Percentiles rank a stretch among this genome's conserved stretches.
Evolutionary conservation across 2,797 vertebrate species (phyloP).

Genomic region (Danio choprae): DNA sequence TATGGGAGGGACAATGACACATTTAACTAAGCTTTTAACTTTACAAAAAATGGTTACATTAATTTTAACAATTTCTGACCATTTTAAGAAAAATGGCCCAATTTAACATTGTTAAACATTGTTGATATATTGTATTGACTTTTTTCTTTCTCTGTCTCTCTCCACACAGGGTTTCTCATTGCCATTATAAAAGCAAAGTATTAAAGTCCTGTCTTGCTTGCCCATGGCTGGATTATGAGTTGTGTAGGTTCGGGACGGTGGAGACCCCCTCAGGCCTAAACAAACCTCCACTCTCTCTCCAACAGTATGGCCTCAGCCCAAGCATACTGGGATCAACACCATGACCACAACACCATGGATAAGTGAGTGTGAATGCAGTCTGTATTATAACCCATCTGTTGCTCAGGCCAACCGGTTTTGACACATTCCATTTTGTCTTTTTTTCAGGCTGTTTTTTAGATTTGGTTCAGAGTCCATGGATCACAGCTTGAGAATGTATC

Average conservation of each 20-base stretch:
- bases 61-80: too few relatives aligned
- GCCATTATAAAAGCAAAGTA: conserved; percentile 55
- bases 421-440: conserved; percentile 60
- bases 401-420: conserved; percentile 38
- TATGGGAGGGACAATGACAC: neutral
- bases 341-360: conserved; percentile 74
- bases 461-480: conserved; percentile 81
- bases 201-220: conserved; percentile 62
- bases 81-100: too few relatives aligned
- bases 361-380: conserved; percentile 76
- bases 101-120: neutral
- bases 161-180: conserved; percentile 61
- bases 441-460: conserved; percentile 83
- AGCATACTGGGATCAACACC: conserved; percentile 81
- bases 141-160: neutral
- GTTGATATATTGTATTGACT: neutral
- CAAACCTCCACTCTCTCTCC: conserved; percentile 69
- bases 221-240: conserved; percentile 71
- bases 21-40: neutral
- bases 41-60: neutral
- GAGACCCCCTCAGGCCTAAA: conserved; percentile 65
- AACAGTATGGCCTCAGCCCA: conserved; percentile 79
- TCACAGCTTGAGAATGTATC: conserved; percentile 77
- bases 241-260: conserved; percentile 70
- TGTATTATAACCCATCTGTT: conserved; percentile 3